Evolutionary conservation across 2,888 invertebrate species (phyloP), one percentile per base, ranked within the genome.

Genomic region (Lochmaea capreae): DNA sequence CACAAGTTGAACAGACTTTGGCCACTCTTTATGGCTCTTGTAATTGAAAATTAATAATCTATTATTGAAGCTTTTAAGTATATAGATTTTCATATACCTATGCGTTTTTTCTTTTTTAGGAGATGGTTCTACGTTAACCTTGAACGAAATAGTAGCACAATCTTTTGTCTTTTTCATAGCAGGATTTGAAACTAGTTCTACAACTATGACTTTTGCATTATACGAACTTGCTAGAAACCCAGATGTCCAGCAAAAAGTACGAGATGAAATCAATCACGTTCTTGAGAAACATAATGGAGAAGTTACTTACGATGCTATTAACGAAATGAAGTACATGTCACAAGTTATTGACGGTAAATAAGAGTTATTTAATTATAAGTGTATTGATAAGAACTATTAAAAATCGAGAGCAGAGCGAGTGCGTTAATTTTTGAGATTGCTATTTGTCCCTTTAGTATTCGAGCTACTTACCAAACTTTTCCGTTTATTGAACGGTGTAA

Each of bases 171-270:
- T 81, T 65, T 81, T 81, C 62, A 57, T 73, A 12, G 81, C 81
- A 11, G 80, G 81, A 22, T 81, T 78, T 66, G 81, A 81, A 72
- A 81, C 81, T 3, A 81, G 80, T 59, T 77, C 81, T 2, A 79
- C 80, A 0, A 79, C 81, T 3, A 81, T 80, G 80, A 79, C 80
- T 10, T 81, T 80, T 43, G 77, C 75, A 14, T 67, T 81, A 16
- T 80, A 76, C 62, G 76, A 79, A 70, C 71, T 81, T 33, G 70
- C 78, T 10, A 61, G 33, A 4, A 71, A 80, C 63, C 78, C 67
- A 11, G 76, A 78, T 6, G 67, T 81, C 22, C 81, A 81, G 54
- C 72, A 79, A 1, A 79, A 76, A 74, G 66, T 79, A 9, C 72
- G 80, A 16, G 59, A 76, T 0, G 81, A 81, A 75, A 76, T 81